Conservation (phyloP, 2,888 invertebrate genomes). For the Eremobia ochroleuca region DNA sequence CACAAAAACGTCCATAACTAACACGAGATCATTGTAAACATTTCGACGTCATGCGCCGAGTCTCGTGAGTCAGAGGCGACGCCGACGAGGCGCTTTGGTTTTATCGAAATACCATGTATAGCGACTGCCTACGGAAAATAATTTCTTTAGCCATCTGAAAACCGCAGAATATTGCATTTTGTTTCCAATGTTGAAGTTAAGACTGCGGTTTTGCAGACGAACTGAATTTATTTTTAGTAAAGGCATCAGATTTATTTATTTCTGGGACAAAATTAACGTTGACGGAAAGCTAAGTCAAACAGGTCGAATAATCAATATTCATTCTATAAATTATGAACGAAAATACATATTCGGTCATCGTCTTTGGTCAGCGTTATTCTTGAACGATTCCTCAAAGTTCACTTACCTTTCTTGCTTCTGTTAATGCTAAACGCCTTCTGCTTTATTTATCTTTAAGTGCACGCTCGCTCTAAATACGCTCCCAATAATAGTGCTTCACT, state of each 20-base stretch:
- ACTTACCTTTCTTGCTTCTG: constrained; percentile 71
- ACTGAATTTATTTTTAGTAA: constrained; percentile 24
- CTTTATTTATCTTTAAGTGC: constrained; percentile 80
- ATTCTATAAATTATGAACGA: constrained; percentile 17
- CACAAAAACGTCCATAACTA: constrained; percentile 54
- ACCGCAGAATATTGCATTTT: constrained; percentile 33
- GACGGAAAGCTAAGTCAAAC: neutral
- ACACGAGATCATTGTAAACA: constrained; percentile 71
- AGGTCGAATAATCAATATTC: constrained; percentile 10
- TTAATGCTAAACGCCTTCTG: constrained; percentile 74
- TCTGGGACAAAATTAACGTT: constrained; percentile 7
- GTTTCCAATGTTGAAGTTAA: neutral
- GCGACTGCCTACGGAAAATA: constrained; percentile 64
- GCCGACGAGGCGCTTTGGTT: constrained; percentile 68
- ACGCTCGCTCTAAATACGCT: constrained; percentile 77
- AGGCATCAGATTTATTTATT: neutral
- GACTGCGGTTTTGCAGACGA: constrained; percentile 31
- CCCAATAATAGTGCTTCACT: constrained; percentile 71
- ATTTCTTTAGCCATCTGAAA: constrained; percentile 44
- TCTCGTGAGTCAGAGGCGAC: constrained; percentile 78
- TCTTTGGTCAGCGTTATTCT: constrained; percentile 64
- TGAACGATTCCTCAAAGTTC: constrained; percentile 66
- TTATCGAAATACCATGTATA: constrained; percentile 81
- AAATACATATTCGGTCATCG: constrained; percentile 51
- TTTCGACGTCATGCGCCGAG: constrained; percentile 69